Evolutionary conservation across 2,113 vertebrate species (phyloP).

Genomic region (Peromyscus californicus): DNA sequence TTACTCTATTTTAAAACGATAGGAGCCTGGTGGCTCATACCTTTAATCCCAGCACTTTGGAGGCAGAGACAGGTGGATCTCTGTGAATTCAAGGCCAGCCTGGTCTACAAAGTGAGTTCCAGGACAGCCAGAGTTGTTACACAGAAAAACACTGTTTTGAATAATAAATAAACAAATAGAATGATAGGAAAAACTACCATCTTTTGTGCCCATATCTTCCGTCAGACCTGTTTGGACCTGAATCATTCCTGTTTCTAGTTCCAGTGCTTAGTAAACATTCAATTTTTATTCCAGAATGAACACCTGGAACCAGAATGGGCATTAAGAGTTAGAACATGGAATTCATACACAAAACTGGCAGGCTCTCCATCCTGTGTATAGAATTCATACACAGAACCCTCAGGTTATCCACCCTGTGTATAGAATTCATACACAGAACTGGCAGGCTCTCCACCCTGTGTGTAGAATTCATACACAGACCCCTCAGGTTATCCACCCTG

Average conservation of each 20-base stretch:
- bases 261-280: neutral
- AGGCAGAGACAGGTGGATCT: too few relatives aligned
- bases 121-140: too few relatives aligned
- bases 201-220: neutral
- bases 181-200: neutral
- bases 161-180: neutral
- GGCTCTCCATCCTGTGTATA: too few relatives aligned
- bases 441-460: neutral
- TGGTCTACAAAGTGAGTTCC: too few relatives aligned
- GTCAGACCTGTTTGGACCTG: neutral
- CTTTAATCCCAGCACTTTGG: too few relatives aligned
- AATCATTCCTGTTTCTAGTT: neutral
- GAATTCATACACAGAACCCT: too few relatives aligned
- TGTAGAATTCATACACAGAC: too few relatives aligned
- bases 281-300: neutral
- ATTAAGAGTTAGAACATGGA: neutral
- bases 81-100: too few relatives aligned
- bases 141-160: too few relatives aligned
- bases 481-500: too few relatives aligned
- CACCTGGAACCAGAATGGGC: neutral
- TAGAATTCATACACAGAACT: neutral
- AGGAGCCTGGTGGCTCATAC: too few relatives aligned
- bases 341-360: neutral
- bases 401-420: too few relatives aligned
- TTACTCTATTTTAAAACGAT: neutral